phyloP scores from a whole-genome alignment of 2,888 invertebrate genomes.

The Cabera pusaria region DNA sequence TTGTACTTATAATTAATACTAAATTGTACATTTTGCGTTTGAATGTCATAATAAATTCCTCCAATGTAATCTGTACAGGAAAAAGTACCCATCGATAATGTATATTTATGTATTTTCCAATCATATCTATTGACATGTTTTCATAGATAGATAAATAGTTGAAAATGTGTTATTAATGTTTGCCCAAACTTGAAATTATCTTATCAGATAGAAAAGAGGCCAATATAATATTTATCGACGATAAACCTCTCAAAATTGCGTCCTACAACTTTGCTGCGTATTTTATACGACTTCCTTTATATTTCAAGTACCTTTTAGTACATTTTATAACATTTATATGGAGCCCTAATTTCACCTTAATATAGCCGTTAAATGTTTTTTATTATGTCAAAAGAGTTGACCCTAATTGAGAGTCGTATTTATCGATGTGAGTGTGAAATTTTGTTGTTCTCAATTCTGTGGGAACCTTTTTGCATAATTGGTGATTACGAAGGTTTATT shows the following conservation, averaged over 20 bases:
- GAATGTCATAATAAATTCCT: too few species aligned
- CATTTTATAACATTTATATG: slow-evolving; percentile 6
- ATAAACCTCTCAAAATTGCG: slow-evolving; percentile 20
- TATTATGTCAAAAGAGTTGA: slow-evolving; percentile 11
- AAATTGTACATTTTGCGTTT: too few species aligned
- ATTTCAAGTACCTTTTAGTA: neutral
- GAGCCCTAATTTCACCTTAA: slow-evolving; percentile 5
- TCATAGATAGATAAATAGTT: neutral
- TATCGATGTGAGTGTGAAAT: slow-evolving; percentile 7
- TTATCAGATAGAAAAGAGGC: slow-evolving; percentile 31
- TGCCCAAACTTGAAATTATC: slow-evolving; percentile 10
- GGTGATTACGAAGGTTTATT: neutral
- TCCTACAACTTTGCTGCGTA: slow-evolving; percentile 9
- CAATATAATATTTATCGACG: slow-evolving; percentile 32
- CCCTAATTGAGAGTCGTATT: slow-evolving; percentile 11
- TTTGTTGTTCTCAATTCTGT: slow-evolving; percentile 8
- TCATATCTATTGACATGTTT: too few species aligned
- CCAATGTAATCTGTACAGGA: too few species aligned
- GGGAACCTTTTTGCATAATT: slow-evolving; percentile 15
- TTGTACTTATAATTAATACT: too few species aligned
- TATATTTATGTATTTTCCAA: too few species aligned
- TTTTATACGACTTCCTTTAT: neutral
- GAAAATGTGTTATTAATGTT: neutral
- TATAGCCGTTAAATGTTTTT: slow-evolving; percentile 7
- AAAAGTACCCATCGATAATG: too few species aligned